phyloP scores from a whole-genome alignment of 2,797 vertebrate genomes.

The Malurus splendens region DNA sequence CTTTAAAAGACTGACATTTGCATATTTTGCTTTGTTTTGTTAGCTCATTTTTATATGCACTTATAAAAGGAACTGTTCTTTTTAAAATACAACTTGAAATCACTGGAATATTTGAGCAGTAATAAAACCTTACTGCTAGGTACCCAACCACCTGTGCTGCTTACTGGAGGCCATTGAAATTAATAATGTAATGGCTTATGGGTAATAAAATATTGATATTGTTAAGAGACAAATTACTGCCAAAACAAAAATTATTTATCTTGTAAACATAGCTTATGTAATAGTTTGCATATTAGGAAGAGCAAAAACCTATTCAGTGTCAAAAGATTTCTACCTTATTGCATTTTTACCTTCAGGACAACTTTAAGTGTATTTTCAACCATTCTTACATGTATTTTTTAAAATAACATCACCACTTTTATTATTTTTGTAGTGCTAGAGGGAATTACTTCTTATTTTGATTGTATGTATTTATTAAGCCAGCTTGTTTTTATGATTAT shows the following conservation, averaged over 20 bases:
- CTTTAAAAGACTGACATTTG: neutral
- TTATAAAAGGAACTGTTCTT: neutral
- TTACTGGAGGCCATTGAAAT: conserved; percentile 20
- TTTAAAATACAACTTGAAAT: neutral
- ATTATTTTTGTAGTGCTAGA: neutral
- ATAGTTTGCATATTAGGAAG: neutral
- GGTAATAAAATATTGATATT: conserved; percentile 45
- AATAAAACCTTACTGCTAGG: conserved; percentile 13
- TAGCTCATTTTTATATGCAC: neutral
- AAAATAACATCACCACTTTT: neutral
- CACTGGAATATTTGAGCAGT: neutral
- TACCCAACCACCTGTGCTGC: neutral
- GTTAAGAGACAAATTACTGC: conserved; percentile 40
- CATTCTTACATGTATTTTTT: neutral
- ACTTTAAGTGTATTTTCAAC: neutral
- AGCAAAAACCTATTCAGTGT: neutral
- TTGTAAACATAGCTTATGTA: neutral
- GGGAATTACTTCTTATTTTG: neutral
- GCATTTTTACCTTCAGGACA: neutral
- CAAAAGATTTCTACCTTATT: neutral
- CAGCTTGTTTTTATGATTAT: neutral
- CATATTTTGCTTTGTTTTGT: neutral
- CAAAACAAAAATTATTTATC: conserved; percentile 1
- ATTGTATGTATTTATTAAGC: neutral
- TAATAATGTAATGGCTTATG: conserved; percentile 45